Conservation (phyloP, 2,888 invertebrate genomes). For the Tipula vernalis region DNA sequence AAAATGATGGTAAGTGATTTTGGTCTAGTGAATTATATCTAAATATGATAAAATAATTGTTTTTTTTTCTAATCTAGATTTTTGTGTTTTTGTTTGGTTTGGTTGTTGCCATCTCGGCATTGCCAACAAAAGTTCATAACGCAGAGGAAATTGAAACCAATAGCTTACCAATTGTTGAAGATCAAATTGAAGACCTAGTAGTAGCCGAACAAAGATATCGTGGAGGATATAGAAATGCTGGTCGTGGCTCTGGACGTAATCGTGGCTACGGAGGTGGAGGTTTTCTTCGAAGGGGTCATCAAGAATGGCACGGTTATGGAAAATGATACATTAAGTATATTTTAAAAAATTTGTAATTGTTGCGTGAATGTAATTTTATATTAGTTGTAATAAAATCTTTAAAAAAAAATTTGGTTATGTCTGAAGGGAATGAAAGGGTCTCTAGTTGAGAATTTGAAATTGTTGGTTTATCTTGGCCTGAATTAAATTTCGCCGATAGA, state of each 20-base stretch:
- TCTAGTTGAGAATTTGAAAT: too few relatives aligned
- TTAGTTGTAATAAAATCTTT: too few relatives aligned
- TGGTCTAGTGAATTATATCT: not conserved
- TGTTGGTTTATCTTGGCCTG: too few relatives aligned
- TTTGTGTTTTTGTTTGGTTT: not conserved
- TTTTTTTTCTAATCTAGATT: not conserved
- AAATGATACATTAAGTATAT: too few relatives aligned
- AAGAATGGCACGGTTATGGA: not conserved
- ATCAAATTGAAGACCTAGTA: not conserved
- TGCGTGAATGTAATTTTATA: too few relatives aligned
- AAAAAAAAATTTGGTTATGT: too few relatives aligned
- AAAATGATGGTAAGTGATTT: not conserved
- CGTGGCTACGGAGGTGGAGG: not conserved
- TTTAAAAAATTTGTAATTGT: too few relatives aligned
- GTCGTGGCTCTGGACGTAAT: not conserved
- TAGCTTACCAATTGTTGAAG: not conserved
- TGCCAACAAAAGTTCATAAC: not conserved
- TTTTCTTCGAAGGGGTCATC: not conserved
- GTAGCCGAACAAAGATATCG: not conserved
- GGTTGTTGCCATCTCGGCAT: not conserved
- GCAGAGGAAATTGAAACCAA: not conserved
- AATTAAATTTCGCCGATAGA: too few relatives aligned
- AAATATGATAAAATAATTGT: not conserved
- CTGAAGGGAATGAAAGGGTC: too few relatives aligned
- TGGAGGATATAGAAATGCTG: not conserved